Conservation (phyloP, 2,797 vertebrate genomes). For the Acipenser ruthenus region DNA sequence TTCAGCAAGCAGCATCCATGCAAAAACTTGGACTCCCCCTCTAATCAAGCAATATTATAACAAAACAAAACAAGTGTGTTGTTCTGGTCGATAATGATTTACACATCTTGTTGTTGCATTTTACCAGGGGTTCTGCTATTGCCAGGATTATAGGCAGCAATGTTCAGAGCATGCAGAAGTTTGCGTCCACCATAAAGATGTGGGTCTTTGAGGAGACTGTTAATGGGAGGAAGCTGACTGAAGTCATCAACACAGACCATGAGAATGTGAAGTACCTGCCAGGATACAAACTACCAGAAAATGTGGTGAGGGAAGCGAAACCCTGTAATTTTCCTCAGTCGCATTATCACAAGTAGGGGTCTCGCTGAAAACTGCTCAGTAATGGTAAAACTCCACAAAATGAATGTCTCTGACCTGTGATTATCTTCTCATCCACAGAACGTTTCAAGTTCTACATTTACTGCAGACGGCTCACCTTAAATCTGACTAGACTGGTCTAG, state of each 20-base stretch:
- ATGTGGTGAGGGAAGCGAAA: slow-evolving; percentile 68
- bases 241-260: slow-evolving; percentile 85
- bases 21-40: too few relatives aligned
- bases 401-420: too few relatives aligned
- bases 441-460: not conserved
- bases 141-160: slow-evolving; percentile 81
- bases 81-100: too few relatives aligned
- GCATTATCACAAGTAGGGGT: too few relatives aligned
- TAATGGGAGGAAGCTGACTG: slow-evolving; percentile 76
- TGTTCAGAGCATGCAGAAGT: slow-evolving; percentile 62
- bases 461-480: slow-evolving; percentile 6
- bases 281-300: slow-evolving; percentile 82
- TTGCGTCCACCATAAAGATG: slow-evolving; percentile 80
- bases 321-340: too few relatives aligned
- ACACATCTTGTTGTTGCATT: not conserved
- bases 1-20: not conserved
- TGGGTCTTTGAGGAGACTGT: slow-evolving; percentile 86
- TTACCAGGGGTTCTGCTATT: slow-evolving; percentile 78
- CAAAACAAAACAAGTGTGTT: not conserved
- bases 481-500: slow-evolving; percentile 14
- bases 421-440: not conserved
- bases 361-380: too few relatives aligned
- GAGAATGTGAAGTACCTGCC: slow-evolving; percentile 89
- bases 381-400: not conserved
- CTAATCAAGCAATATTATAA: not conserved